phyloP scores from a whole-genome alignment of 2,888 invertebrate genomes.

The Lasioglossum pauxillum region DNA sequence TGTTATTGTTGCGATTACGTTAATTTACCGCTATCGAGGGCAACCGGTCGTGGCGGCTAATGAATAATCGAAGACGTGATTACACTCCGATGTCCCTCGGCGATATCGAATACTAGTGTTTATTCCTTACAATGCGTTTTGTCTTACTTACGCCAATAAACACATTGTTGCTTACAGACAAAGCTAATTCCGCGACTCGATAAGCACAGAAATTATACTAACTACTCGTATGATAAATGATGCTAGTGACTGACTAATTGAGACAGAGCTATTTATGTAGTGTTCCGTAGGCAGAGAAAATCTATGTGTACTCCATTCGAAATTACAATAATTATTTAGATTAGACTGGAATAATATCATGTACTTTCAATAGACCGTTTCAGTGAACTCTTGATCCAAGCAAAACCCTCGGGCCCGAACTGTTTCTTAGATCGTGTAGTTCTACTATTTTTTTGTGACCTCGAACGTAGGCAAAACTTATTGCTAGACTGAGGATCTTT shows the following conservation, averaged over 20 bases:
- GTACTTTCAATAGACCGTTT: too few relatives aligned
- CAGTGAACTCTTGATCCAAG: too few relatives aligned
- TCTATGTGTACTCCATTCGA: background rate
- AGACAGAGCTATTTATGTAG: background rate
- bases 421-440: too few relatives aligned
- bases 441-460: too few relatives aligned
- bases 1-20: conserved; percentile 79
- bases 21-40: conserved; percentile 74
- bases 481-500: too few relatives aligned
- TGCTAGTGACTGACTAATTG: background rate
- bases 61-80: conserved; percentile 74
- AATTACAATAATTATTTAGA: too few relatives aligned
- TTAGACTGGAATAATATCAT: too few relatives aligned
- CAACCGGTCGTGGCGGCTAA: conserved; percentile 70
- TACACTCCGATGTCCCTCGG: conserved; percentile 49
- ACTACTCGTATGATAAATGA: background rate
- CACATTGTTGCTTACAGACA: background rate
- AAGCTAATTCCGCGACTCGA: background rate
- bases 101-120: conserved; percentile 3
- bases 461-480: too few relatives aligned
- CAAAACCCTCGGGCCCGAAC: too few relatives aligned
- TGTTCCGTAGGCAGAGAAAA: background rate
- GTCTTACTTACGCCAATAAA: background rate
- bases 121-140: conserved; percentile 2
- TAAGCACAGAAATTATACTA: background rate